Evolutionary conservation across 2,113 vertebrate species (phyloP).

Genomic region (Edolisoma coerulescens): DNA sequence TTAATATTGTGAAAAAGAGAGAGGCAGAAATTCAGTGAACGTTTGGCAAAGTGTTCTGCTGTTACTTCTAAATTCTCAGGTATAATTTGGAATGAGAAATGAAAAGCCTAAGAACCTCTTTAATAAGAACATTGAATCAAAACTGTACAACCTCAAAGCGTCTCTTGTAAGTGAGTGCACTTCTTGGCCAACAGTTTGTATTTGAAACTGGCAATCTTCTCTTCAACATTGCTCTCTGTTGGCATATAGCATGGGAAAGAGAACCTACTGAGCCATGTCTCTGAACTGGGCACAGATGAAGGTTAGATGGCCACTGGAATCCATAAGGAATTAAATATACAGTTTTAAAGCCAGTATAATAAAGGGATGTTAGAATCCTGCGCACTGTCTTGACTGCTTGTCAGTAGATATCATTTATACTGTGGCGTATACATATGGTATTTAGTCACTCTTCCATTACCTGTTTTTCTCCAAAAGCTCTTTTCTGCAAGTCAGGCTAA

Average conservation of each 20-base stretch:
- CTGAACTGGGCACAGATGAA: neutral
- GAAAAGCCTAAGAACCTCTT: neutral
- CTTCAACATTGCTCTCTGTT: neutral
- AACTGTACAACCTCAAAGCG: neutral
- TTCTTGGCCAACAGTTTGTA: neutral
- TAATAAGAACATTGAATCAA: neutral
- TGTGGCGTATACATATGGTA: too few species aligned
- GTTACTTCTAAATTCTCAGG: neutral
- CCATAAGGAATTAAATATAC: neutral
- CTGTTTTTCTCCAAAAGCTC: neutral
- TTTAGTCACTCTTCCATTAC: neutral
- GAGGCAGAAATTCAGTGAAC: neutral
- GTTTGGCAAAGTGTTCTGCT: neutral
- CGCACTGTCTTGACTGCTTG: neutral
- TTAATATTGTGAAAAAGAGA: neutral
- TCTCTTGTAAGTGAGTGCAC: neutral
- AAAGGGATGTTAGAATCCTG: neutral
- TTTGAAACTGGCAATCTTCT: neutral
- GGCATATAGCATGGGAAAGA: neutral
- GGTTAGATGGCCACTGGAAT: neutral
- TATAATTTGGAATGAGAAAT: neutral
- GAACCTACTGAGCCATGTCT: neutral
- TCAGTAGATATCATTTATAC: neutral
- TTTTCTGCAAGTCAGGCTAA: neutral
- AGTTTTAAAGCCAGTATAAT: neutral